phyloP scores from a whole-genome alignment of 2,888 invertebrate species.

The Himalopsyche japonica region DNA sequence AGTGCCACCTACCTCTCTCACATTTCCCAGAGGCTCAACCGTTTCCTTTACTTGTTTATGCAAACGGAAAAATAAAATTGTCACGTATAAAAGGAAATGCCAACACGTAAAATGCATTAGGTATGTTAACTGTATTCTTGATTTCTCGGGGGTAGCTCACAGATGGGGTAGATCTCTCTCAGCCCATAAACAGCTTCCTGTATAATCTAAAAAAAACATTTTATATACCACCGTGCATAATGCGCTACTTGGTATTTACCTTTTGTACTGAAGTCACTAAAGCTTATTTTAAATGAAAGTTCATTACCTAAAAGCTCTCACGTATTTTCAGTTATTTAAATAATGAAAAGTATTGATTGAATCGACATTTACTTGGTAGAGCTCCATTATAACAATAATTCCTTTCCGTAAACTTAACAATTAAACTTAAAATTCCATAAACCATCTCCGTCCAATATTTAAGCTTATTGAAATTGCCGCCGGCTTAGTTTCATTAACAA shows the following conservation, averaged over 20 bases:
- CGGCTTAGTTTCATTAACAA: no score
- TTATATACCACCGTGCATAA: neutral
- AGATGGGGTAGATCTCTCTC: neutral
- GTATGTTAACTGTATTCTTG: constrained; percentile 35
- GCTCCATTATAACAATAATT: no score
- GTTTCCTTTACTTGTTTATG: constrained; percentile 36
- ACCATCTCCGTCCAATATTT: no score
- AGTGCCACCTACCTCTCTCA: neutral
- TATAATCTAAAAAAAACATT: neutral
- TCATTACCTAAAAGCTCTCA: no score
- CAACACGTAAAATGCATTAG: constrained; percentile 41
- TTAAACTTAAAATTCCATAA: no score
- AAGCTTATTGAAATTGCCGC: no score
- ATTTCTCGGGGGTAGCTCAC: constrained; percentile 9
- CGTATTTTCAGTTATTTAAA: no score
- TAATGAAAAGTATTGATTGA: no score
- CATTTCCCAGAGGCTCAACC: constrained; percentile 4
- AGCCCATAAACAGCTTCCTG: constrained; percentile 1
- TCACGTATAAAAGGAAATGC: constrained; percentile 38
- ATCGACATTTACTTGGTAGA: no score
- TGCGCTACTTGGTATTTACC: neutral
- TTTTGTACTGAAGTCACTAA: no score
- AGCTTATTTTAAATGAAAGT: no score
- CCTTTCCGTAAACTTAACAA: no score
- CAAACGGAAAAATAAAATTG: constrained; percentile 40